Base-by-base conservation (phyloP, 2,113 vertebrate species). In the Nibea coibor region DNA sequence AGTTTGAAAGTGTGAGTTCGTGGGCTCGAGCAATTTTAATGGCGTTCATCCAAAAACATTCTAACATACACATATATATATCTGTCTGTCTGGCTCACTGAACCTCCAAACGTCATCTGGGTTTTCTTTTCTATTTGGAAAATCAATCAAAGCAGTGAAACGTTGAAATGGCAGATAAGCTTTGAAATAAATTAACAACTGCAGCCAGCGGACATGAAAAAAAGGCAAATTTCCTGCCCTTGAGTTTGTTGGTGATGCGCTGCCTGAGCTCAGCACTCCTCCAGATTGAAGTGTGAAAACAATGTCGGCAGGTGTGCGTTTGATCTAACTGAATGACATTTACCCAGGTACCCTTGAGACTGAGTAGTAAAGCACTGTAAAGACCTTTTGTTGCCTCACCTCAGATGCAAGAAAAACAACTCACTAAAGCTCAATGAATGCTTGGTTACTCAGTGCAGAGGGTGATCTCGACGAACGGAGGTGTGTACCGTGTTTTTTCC, bases 201-300 rank as follows among this genome's bases (percentile, higher is more conserved):
- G 84, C 72, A 65, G 78, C 61, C 69, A 71, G 64, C 67, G 71
- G 87, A 84, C 83, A 73, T 87, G 1, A 82, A 89, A 88, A 85
- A 85, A 88, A 71, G 73, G 73, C 83, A 92, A 78, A 91, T 92
- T 92, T 92, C 87, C 81, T 87, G 87, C 83, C 85, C 83, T 90
- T 88, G 88, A 89, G 75, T 87, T 87, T 72, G 88, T 76, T 87
- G 88, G 83, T 88, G 85, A 87, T 77, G 81, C 11, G 19, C 75
- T 17, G 77, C 83, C 56, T 66, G 59, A 80, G 84, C 84, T 70
- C 77, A 78, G 67, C 72, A 62, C 87, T 83, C 70, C 64, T 88
- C 72, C 63, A 69, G 64, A 84, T 73, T 91, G 85, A 88, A 83
- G 75, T 78, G 83, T 47, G 22, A 82, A 90, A 91, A 91, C 87